These are phyloP conservation scores for Cephus pygmeus DNA, from an alignment of 2,888 invertebrate genomes.

Conservation along the genomic window DNA sequence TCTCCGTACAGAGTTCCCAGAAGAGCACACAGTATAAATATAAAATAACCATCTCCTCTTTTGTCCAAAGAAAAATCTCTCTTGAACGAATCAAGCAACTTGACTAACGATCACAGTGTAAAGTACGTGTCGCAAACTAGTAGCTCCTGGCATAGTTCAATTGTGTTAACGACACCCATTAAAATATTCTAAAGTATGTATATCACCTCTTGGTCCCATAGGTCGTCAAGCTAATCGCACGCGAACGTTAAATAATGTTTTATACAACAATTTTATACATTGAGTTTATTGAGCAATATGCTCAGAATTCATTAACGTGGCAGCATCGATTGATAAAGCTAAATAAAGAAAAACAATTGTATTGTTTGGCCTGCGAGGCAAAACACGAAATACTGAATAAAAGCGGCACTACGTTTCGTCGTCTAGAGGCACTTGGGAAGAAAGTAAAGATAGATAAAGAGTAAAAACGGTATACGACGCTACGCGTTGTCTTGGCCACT, in stretches of 20 bases:
- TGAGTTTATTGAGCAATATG: neutral
- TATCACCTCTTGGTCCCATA: neutral
- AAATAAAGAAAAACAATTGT: neutral
- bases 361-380: too few relatives aligned
- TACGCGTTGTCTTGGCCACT: conserved; percentile 15
- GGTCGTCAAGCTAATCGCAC: neutral
- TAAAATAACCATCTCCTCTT: conserved; percentile 4
- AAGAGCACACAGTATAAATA: neutral
- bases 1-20: neutral
- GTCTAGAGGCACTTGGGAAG: neutral
- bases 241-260: neutral
- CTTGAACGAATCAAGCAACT: neutral
- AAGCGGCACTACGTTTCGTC: neutral
- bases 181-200: too few relatives aligned
- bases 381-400: too few relatives aligned
- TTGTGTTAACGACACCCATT: neutral
- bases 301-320: neutral
- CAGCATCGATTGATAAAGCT: neutral
- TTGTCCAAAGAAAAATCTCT: neutral
- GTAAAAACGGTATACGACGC: neutral
- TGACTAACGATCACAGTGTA: conserved; percentile 17
- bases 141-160: neutral
- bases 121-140: neutral
- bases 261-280: neutral
- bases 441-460: neutral